phyloP scores from a whole-genome alignment of 2,113 vertebrate genomes.

The Otus sunia region DNA sequence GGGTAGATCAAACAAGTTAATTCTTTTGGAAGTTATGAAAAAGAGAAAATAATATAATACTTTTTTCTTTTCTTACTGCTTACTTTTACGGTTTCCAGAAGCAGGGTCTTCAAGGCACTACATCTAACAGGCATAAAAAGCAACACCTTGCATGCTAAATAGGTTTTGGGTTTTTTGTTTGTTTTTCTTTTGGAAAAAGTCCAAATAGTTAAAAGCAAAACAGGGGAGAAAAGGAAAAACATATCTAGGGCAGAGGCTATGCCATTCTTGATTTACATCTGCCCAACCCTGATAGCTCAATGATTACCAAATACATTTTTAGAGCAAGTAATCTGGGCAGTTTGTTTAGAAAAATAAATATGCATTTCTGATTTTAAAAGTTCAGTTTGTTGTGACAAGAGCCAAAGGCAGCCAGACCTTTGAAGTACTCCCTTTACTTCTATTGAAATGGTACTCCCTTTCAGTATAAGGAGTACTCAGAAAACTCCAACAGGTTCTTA shows the following conservation, averaged over 20 bases:
- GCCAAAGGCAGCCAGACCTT: background rate
- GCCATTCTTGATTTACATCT: background rate
- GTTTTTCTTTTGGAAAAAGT: background rate
- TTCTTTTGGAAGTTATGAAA: conserved; percentile 12
- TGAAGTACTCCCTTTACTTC: background rate
- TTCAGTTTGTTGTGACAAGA: background rate
- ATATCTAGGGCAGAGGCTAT: background rate
- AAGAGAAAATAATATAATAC: background rate
- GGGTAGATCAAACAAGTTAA: background rate
- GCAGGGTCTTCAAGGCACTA: background rate
- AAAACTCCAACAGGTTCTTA: background rate
- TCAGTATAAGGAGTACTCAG: background rate
- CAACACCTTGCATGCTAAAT: background rate
- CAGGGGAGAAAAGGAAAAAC: background rate
- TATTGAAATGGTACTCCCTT: background rate
- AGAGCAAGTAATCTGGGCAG: background rate
- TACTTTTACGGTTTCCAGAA: background rate
- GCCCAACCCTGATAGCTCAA: background rate
- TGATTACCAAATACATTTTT: background rate
- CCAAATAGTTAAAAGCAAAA: background rate
- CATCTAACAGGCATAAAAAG: background rate
- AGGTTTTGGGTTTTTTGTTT: background rate
- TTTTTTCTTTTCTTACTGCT: background rate
- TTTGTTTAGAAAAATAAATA: background rate
- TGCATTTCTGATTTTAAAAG: background rate